phyloP scores from a whole-genome alignment of 2,888 invertebrate species.

The Copidosoma aretas region DNA sequence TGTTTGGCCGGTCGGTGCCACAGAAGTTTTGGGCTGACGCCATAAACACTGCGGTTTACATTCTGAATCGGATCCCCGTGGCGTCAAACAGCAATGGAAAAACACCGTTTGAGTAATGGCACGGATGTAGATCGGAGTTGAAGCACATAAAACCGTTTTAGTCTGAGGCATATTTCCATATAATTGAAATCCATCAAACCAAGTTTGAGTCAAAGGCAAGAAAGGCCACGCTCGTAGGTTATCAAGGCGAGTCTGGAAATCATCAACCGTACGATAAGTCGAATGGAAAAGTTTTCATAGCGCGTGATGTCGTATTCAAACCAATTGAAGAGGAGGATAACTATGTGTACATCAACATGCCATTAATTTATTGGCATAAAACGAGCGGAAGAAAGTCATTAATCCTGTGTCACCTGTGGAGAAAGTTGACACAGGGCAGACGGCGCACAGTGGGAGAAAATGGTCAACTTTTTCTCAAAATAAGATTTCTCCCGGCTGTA shows the following conservation, averaged over 20 bases:
- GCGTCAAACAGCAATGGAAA: background rate
- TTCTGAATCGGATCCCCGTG: background rate
- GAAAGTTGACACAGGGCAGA: too few relatives aligned
- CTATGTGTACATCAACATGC: too few relatives aligned
- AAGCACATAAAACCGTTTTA: constrained; percentile 13
- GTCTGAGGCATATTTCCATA: constrained; percentile 6
- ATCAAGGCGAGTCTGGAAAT: constrained; percentile 15
- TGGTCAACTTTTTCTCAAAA: too few relatives aligned
- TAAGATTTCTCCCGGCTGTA: too few relatives aligned
- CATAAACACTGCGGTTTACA: constrained; percentile 20
- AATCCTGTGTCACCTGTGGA: too few relatives aligned
- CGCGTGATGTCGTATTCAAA: too few relatives aligned
- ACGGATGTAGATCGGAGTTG: constrained; percentile 3
- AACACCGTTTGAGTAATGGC: constrained; percentile 17
- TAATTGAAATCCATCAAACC: background rate
- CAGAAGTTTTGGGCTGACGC: constrained; percentile 23
- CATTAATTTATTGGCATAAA: too few relatives aligned
- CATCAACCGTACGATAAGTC: constrained; percentile 14
- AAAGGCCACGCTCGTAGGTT: constrained; percentile 20
- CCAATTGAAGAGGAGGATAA: too few relatives aligned
- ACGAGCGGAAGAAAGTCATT: too few relatives aligned
- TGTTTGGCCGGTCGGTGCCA: background rate
- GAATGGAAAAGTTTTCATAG: too few relatives aligned
- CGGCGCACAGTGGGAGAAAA: too few relatives aligned
- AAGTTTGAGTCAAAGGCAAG: constrained; percentile 11